These are phyloP conservation scores for Atractosteus spatula DNA, from an alignment of 2,113 vertebrate genomes.

Conservation along the genomic window DNA sequence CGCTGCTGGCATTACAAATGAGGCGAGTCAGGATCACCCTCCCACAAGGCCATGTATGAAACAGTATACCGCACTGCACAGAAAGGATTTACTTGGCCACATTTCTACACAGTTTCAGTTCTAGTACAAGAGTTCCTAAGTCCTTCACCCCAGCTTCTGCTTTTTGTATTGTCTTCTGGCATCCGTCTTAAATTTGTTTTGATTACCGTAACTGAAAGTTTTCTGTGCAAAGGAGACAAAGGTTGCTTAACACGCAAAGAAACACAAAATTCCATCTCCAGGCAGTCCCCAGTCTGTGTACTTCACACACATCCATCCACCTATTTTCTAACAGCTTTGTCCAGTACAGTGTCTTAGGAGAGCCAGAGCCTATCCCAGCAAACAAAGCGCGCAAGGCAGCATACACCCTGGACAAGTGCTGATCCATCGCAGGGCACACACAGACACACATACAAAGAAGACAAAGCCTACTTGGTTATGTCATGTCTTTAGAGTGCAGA, in stretches of 20 bases:
- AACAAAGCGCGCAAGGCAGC: too few species aligned
- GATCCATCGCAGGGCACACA: too few species aligned
- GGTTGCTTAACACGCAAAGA: not conserved
- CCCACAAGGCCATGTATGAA: not conserved
- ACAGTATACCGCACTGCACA: not conserved
- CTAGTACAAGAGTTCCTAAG: not conserved
- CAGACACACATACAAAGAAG: too few species aligned
- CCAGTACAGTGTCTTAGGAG: too few species aligned
- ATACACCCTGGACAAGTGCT: too few species aligned
- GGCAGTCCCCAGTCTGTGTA: too few species aligned
- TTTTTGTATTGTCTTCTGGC: not conserved
- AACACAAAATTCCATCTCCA: not conserved
- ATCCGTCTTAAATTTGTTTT: slow-evolving; percentile 3
- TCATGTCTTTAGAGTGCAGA: not conserved
- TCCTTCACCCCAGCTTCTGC: not conserved
- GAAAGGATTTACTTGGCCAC: not conserved
- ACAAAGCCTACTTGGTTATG: not conserved
- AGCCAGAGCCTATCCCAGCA: too few species aligned
- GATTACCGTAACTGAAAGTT: too few species aligned
- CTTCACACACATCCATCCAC: too few species aligned
- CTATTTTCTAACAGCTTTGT: too few species aligned
- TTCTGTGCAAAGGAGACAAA: not conserved
- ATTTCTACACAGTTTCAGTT: not conserved
- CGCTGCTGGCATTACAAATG: not conserved
- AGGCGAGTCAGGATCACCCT: not conserved